Evolutionary conservation across 2,113 vertebrate species (phyloP).

Genomic region (Tragelaphus imberbis): DNA sequence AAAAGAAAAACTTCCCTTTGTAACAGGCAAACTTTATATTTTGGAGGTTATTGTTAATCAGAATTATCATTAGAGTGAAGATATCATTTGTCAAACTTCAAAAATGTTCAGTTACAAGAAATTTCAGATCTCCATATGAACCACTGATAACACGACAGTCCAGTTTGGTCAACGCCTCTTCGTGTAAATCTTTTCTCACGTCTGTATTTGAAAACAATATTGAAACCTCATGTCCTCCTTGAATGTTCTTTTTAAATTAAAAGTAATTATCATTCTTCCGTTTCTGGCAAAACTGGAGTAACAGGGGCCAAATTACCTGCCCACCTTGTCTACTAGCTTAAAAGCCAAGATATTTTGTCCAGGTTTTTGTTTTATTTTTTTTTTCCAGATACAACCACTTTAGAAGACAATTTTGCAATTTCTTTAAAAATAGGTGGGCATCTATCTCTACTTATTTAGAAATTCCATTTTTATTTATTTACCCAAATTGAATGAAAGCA

Average conservation of each 20-base stretch:
- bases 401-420: background rate
- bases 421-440: background rate
- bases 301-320: background rate
- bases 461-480: background rate
- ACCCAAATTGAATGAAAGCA: background rate
- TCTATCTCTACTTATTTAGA: background rate
- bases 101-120: background rate
- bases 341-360: background rate
- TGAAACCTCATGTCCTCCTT: background rate
- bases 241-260: background rate
- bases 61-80: background rate
- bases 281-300: background rate
- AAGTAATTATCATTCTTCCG: background rate
- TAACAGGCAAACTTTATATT: background rate
- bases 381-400: background rate
- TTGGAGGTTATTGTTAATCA: background rate
- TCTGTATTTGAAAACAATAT: background rate
- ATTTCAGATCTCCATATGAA: background rate
- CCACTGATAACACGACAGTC: no score
- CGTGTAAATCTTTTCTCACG: background rate
- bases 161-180: background rate
- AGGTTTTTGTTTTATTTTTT: background rate
- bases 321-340: background rate
- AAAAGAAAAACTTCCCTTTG: background rate
- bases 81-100: background rate